Evolutionary conservation across 2,888 invertebrate genomes (phyloP).

Genomic region (Actias luna): DNA sequence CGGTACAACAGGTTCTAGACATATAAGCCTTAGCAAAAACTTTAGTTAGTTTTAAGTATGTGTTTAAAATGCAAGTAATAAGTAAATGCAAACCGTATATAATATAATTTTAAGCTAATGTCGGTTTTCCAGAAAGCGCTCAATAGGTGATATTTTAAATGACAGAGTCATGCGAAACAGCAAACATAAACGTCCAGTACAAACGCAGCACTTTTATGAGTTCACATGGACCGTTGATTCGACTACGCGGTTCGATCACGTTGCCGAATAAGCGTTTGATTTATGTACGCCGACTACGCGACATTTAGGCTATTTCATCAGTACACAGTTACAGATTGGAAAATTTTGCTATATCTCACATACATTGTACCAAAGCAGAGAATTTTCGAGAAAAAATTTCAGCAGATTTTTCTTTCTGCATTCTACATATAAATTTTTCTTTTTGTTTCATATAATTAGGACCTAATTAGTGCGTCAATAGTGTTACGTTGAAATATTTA

Average conservation of each 20-base stretch:
- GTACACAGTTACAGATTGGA: not conserved
- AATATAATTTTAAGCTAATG: too few species aligned
- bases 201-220: slow-evolving; percentile 21
- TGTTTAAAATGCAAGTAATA: too few species aligned
- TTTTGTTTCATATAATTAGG: too few species aligned
- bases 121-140: not conserved
- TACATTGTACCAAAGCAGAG: not conserved
- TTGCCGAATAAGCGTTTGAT: slow-evolving; percentile 48
- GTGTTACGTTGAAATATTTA: too few species aligned
- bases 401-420: too few species aligned
- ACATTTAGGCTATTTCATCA: slow-evolving; percentile 18
- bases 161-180: not conserved
- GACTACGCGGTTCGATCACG: slow-evolving; percentile 42
- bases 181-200: not conserved
- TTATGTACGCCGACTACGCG: slow-evolving; percentile 34
- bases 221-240: slow-evolving; percentile 37
- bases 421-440: too few species aligned
- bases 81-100: too few species aligned
- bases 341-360: not conserved
- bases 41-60: too few species aligned
- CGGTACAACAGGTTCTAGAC: too few species aligned
- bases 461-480: too few species aligned
- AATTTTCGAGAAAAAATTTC: too few species aligned
- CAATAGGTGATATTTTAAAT: not conserved
- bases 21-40: too few species aligned